phyloP scores from a whole-genome alignment of 30 jellyfish, hydroid and myxozoan species.

The Clytia hemisphaerica region DNA sequence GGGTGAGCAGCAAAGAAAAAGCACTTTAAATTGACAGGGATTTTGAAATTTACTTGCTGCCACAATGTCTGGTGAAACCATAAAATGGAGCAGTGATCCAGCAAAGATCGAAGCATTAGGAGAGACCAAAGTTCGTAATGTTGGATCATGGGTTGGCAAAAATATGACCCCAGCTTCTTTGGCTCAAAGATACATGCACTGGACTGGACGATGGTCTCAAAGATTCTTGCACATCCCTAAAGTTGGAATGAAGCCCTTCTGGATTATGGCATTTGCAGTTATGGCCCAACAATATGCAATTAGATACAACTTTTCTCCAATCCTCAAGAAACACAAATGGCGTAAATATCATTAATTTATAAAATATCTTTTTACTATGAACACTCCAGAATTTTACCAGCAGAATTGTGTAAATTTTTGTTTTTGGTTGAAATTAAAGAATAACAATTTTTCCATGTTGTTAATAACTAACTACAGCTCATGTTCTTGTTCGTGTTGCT shows the following conservation, averaged over 20 bases:
- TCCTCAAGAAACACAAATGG: constrained; percentile 24
- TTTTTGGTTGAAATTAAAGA: no score
- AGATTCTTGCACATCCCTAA: constrained; percentile 15
- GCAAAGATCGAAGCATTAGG: constrained; percentile 25
- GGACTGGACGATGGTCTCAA: constrained; percentile 23
- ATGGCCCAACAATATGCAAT: constrained; percentile 26
- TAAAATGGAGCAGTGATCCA: constrained; percentile 40
- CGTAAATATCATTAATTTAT: constrained; percentile 21
- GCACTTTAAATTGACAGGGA: no score
- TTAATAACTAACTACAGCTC: no score
- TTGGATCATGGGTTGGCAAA: constrained; percentile 8
- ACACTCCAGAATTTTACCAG: no score
- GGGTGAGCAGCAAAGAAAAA: no score
- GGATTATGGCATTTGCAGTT: constrained; percentile 26
- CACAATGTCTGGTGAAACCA: no score
- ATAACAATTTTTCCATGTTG: no score
- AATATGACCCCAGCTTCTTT: constrained; percentile 31
- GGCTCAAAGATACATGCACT: constrained; percentile 17
- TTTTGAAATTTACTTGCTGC: no score
- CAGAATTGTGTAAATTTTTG: no score
- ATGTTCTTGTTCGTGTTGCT: no score
- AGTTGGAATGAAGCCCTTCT: constrained; percentile 34
- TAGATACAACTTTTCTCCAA: constrained; percentile 24
- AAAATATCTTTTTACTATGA: no score
- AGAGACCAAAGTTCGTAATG: constrained; percentile 13